Conservation (phyloP, 2,797 vertebrate genomes). For the Crocidura indochinensis region DNA sequence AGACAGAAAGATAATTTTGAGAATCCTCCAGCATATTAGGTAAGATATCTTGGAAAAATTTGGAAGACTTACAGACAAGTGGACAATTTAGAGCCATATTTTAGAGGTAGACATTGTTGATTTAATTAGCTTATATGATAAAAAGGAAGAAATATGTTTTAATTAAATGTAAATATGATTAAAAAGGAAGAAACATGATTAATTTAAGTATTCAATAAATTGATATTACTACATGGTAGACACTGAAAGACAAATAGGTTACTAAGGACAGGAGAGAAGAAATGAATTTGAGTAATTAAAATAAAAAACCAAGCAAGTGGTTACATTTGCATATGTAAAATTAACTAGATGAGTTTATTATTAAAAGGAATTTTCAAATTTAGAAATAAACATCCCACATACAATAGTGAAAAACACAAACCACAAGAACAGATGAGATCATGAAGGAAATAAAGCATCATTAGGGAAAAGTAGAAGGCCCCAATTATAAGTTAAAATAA, state of each 20-base stretch:
- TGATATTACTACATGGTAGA: not conserved
- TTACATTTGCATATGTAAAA: not conserved
- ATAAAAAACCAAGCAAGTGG: not conserved
- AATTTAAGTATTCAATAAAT: not conserved
- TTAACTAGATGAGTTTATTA: no score
- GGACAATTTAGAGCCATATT: not conserved
- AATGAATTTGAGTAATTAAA: not conserved
- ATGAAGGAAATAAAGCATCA: not conserved
- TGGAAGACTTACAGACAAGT: not conserved
- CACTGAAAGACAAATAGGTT: not conserved
- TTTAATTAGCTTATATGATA: not conserved
- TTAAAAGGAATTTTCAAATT: not conserved
- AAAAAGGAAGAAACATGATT: not conserved
- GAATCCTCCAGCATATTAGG: not conserved
- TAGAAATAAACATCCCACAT: not conserved
- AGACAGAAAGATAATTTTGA: not conserved
- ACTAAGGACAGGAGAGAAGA: not conserved
- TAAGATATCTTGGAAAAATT: not conserved
- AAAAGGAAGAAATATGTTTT: not conserved
- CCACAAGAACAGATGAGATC: not conserved
- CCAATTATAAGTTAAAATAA: not conserved
- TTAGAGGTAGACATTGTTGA: slow-evolving; percentile 7
- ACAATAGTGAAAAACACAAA: not conserved
- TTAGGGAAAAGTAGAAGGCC: slow-evolving; percentile 2
- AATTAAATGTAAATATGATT: not conserved